Evolutionary conservation across 1,140 invertebrate species (phyloP).

Genomic region (Colletes latitarsis): DNA sequence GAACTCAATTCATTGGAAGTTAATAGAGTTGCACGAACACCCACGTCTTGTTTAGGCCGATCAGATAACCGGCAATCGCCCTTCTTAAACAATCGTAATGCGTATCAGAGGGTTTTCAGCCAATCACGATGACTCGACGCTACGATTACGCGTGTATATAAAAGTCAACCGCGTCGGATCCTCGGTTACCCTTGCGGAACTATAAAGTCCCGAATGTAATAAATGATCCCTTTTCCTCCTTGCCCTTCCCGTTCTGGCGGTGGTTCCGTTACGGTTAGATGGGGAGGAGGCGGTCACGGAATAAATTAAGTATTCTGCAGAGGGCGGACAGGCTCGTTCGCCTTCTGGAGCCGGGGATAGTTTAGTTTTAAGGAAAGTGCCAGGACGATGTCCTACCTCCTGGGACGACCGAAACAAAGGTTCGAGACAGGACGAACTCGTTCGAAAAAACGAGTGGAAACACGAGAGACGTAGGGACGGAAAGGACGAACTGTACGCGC

Average conservation of each 20-base stretch:
- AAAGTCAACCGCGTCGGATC: constrained; percentile 22
- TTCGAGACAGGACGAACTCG: constrained; percentile 52
- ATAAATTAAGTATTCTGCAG: constrained; percentile 72
- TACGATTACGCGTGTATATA: constrained; percentile 11
- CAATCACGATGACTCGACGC: constrained; percentile 25
- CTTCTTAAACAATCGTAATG: not conserved
- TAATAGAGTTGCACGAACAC: not conserved
- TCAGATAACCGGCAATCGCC: constrained; percentile 5
- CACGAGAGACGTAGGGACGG: not conserved
- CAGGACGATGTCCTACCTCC: constrained; percentile 50
- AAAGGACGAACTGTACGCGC: constrained; percentile 43
- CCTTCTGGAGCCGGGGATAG: constrained; percentile 46
- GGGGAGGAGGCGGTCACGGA: constrained; percentile 59
- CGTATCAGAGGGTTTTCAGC: not conserved
- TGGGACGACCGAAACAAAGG: constrained; percentile 58
- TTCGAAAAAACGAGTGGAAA: constrained; percentile 29
- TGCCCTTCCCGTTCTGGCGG: not conserved
- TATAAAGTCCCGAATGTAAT: constrained; percentile 28
- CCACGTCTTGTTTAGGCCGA: not conserved
- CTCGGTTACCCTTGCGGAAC: constrained; percentile 28
- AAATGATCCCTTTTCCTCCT: constrained; percentile 26
- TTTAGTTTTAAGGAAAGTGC: constrained; percentile 63
- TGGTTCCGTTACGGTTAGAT: constrained; percentile 14
- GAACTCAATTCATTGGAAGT: not conserved
- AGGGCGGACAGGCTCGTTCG: constrained; percentile 58